Percentiles rank a stretch among this genome's conserved stretches.
Evolutionary conservation across 1,140 invertebrate species (phyloP).

Genomic region (Piezodorus guildinii): DNA sequence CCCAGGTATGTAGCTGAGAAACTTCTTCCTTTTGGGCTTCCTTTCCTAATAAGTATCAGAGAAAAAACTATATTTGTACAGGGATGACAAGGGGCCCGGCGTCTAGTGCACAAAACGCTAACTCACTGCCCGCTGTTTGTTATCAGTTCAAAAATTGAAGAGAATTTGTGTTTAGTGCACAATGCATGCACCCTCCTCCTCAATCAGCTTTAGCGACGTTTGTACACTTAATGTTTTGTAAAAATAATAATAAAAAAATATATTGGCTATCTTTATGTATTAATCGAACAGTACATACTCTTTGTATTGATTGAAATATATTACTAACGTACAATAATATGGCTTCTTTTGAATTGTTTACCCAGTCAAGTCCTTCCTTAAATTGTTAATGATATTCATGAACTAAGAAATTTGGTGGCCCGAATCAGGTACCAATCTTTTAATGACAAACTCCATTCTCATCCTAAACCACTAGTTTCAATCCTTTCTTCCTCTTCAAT

Average conservation of each 20-base stretch:
- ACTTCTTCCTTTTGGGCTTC: too few relatives aligned
- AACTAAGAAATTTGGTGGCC: too few relatives aligned
- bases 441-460: too few relatives aligned
- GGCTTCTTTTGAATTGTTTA: too few relatives aligned
- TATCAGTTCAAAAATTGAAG: not conserved
- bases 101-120: not conserved
- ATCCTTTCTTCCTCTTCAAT: too few relatives aligned
- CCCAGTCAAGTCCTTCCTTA: too few relatives aligned
- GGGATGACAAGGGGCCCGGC: not conserved
- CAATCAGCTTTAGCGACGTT: constrained; percentile 6
- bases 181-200: constrained; percentile 10
- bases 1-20: too few relatives aligned
- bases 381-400: too few relatives aligned
- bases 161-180: not conserved
- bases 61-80: too few relatives aligned
- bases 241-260: not conserved
- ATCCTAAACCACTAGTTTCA: too few relatives aligned
- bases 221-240: constrained; percentile 8
- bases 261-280: constrained; percentile 11
- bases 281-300: constrained; percentile 6
- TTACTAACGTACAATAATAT: constrained; percentile 1
- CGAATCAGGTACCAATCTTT: too few relatives aligned
- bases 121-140: constrained; percentile 1
- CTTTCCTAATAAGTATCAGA: too few relatives aligned
- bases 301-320: constrained; percentile 16